Conservation (phyloP, 2,113 vertebrate genomes). For the Leucopsar rothschildi region DNA sequence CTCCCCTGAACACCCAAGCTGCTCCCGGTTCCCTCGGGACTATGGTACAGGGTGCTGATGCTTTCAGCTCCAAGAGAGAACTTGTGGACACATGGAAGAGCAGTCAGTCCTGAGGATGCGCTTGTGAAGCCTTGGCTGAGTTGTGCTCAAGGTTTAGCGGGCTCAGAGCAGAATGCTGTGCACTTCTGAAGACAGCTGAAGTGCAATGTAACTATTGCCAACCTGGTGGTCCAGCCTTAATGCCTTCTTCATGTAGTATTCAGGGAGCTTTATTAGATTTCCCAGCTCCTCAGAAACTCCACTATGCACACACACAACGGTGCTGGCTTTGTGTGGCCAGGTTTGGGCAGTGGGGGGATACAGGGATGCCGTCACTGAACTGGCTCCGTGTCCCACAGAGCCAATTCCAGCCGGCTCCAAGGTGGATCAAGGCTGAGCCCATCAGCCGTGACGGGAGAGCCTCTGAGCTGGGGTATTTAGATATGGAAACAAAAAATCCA, state of each 20-base stretch:
- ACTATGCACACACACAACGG: not conserved
- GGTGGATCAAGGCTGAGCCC: not conserved
- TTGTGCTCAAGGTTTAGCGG: not conserved
- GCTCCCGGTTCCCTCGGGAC: not conserved
- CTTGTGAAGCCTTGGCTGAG: not conserved
- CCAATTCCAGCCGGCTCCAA: not conserved
- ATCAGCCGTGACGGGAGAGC: rapidly evolving
- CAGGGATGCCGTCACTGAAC: not conserved
- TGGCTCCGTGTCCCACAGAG: not conserved
- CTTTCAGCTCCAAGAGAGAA: not conserved
- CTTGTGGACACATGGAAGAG: rapidly evolving
- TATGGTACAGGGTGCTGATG: not conserved
- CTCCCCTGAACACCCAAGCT: slow-evolving; percentile 62
- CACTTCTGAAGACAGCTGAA: not conserved
- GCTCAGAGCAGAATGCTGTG: not conserved
- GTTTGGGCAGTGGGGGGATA: not conserved
- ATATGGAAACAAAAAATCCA: not conserved
- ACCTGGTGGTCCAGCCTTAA: slow-evolving; percentile 36
- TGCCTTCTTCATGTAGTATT: not conserved
- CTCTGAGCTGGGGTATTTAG: not conserved
- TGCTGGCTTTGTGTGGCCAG: not conserved
- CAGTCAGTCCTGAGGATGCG: not conserved
- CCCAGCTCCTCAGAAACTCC: not conserved
- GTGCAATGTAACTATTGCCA: not conserved
- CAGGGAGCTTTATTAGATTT: not conserved